A percentile compares a stretch with the other conserved stretches of the same genome.
These are phyloP conservation scores for Diarsia rubi DNA, from an alignment of 2,888 invertebrate genomes.

Conservation along the genomic window DNA sequence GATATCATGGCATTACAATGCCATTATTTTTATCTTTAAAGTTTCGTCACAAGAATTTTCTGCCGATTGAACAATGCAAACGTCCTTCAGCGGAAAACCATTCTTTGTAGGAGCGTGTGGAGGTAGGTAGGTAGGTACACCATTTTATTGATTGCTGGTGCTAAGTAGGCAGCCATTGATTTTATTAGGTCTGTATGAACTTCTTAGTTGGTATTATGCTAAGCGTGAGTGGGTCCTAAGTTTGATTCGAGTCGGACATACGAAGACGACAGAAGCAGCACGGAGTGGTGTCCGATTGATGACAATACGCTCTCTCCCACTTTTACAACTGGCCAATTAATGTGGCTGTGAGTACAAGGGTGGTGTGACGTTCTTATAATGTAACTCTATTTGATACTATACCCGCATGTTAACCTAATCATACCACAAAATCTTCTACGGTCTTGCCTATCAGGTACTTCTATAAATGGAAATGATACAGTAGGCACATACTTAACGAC, in stretches of 20 bases:
- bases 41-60: constrained; percentile 36
- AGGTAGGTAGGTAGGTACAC: constrained; percentile 14
- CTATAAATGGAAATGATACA: constrained; percentile 9
- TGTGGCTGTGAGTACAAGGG: not conserved
- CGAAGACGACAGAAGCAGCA: not conserved
- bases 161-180: constrained; percentile 1
- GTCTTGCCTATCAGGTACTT: not conserved
- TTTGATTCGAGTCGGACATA: not conserved
- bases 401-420: not conserved
- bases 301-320: not conserved
- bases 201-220: not conserved
- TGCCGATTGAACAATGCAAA: constrained; percentile 43
- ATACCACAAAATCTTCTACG: not conserved
- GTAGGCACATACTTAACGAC: constrained; percentile 21
- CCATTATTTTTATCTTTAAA: constrained; percentile 22
- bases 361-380: not conserved
- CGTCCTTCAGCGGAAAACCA: constrained; percentile 28
- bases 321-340: not conserved
- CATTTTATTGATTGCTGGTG: constrained; percentile 24
- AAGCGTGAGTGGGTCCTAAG: not conserved
- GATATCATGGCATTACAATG: constrained; percentile 7
- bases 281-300: not conserved
- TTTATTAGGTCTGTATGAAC: not conserved
- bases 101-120: constrained; percentile 14
- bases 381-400: not conserved